Conservation (phyloP, 2,113 vertebrate genomes). For the Dromiciops gliroides region DNA sequence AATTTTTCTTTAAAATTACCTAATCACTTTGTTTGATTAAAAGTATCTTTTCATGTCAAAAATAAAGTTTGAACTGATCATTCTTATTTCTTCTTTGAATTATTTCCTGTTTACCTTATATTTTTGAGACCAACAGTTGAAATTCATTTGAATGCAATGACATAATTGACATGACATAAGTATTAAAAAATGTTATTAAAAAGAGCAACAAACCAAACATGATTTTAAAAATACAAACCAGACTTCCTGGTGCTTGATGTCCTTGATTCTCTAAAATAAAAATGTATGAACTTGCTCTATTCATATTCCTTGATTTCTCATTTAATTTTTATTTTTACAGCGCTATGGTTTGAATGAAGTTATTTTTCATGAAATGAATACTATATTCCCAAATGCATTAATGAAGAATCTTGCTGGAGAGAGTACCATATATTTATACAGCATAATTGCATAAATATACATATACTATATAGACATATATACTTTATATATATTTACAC, state of each 20-base stretch:
- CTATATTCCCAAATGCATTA: not conserved
- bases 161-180: too few species aligned
- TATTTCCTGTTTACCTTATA: not conserved
- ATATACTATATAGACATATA: not conserved
- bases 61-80: not conserved
- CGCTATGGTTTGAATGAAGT: not conserved
- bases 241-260: not conserved
- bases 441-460: conserved; percentile 33
- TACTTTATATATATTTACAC: not conserved
- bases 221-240: conserved; percentile 31
- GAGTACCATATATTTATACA: not conserved
- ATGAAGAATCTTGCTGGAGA: conserved; percentile 23
- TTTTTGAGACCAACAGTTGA: not conserved
- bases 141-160: conserved; percentile 22
- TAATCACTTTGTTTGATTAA: not conserved
- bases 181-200: not conserved
- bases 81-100: not conserved
- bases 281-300: conserved; percentile 24
- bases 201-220: conserved; percentile 28
- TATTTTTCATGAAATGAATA: conserved; percentile 13
- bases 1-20: not conserved
- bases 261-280: not conserved
- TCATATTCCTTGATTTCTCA: conserved; percentile 37
- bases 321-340: not conserved
- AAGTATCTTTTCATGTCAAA: not conserved